Base-by-base conservation (phyloP, 2,797 vertebrate species). In the Peromyscus aztecus region DNA sequence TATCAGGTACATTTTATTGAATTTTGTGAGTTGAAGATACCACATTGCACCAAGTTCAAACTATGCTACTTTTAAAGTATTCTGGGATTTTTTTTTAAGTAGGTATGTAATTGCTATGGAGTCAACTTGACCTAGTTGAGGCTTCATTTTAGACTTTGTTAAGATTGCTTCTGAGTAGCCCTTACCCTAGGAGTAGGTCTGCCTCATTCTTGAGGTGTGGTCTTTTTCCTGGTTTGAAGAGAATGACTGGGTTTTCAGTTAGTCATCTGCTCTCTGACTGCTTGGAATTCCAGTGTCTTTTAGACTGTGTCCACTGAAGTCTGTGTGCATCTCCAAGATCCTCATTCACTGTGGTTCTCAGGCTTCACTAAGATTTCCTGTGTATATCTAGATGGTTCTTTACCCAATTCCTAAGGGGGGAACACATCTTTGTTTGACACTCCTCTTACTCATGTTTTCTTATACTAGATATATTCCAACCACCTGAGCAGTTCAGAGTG, bases 121-220 rank as follows among this genome's bases (percentile, higher is more conserved):
- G 12, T 55, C 34, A 76, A 27, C 37, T 63, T 88, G 34, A 90
- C 86, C 34, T 37, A 82, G 1, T 65, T 40, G 59, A 89, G 34
- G 43, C 63, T 83, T 81, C 75, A 31, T 95, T 94, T 94, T 69
- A 93, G 80, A 27, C 80, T 88, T 86, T 82, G 71, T 43, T 80
- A 80, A 83, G 49, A 55, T 78, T 57, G 24, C 43, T 89, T 90
- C 55, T 55, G 21, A 65, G 40, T n/a, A 84, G 34, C 10, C 31
- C 14, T 78, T 80, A 34, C 3, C 52, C 63, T n/a, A 84, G 29
- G 31, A 52, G 27, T 46, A 77, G 67, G 71, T 29, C 46, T 88
- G 16, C 21, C 23, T 14, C 89, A 6, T 14, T 83, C n/a, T 71
- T 75, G 46, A 19, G 19, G 7, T 43, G 11, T 55, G 5, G 6